phyloP scores from a whole-genome alignment of 2,888 invertebrate genomes.

The Terebella lapidaria region DNA sequence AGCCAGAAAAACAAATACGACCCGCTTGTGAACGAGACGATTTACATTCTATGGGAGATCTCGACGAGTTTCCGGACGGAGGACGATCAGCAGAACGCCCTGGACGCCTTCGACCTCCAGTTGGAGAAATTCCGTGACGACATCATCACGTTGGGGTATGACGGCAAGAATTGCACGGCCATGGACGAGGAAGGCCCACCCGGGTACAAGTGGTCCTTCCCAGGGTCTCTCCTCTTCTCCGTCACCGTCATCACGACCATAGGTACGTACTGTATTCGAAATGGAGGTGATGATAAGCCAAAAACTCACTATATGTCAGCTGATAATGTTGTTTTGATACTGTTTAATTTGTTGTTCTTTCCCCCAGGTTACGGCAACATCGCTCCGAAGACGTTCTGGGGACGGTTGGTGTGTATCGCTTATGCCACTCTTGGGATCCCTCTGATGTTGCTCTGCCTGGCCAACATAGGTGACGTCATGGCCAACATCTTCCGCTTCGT shows the following conservation, averaged over 20 bases:
- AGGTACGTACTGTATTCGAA: too few species aligned
- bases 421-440: constrained; percentile 56
- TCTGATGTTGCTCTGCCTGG: constrained; percentile 56
- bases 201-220: constrained; percentile 45
- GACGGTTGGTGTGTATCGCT: constrained; percentile 52
- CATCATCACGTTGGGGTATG: constrained; percentile 44
- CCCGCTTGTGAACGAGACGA: constrained; percentile 32
- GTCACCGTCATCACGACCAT: constrained; percentile 52
- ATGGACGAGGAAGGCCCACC: constrained; percentile 42
- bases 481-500: constrained; percentile 45
- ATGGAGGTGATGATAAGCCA: background rate
- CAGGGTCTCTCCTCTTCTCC: constrained; percentile 49
- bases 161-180: constrained; percentile 41
- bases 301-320: background rate
- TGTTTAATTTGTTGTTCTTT: background rate
- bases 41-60: constrained; percentile 23
- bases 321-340: background rate
- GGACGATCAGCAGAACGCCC: constrained; percentile 14
- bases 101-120: constrained; percentile 9
- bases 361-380: constrained; percentile 52
- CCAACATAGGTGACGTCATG: too few species aligned
- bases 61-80: constrained; percentile 15
- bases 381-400: constrained; percentile 51
- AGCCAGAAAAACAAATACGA: constrained; percentile 41
- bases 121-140: constrained; percentile 39